Conservation (phyloP, 2,888 invertebrate species). For the Caenorhabditis sp. region DNA sequence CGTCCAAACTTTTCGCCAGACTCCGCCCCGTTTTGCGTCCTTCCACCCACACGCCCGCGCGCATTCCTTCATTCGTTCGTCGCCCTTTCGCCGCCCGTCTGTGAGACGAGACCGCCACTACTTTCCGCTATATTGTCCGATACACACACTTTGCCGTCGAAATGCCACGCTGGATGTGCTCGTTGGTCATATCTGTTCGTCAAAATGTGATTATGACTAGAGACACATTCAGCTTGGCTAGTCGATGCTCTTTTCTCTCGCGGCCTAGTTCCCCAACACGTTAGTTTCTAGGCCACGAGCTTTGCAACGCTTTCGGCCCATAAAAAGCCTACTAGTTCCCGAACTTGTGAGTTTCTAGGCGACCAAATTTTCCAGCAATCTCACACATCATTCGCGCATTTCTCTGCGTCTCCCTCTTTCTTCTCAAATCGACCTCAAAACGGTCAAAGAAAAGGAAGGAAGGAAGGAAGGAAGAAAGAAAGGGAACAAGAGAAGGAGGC, state of each 20-base stretch:
- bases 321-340: no score
- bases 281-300: no score
- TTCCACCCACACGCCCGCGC: constrained; percentile 18
- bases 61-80: no score
- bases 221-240: constrained; percentile 68
- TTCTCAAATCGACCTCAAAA: constrained; percentile 1
- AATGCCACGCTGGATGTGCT: constrained; percentile 61
- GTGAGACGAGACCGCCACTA: no score
- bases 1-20: neutral
- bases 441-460: constrained; percentile 22
- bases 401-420: no score
- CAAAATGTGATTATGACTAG: constrained; percentile 57
- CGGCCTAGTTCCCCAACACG: neutral
- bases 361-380: no score
- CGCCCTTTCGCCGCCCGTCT: no score
- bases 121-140: no score
- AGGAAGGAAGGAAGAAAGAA: constrained; percentile 12
- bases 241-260: constrained; percentile 4
- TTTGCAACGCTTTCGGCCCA: no score
- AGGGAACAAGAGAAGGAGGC: constrained; percentile 12
- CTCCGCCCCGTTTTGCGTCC: constrained; percentile 9
- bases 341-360: neutral
- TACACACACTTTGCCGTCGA: no score
- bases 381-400: no score
- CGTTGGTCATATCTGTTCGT: constrained; percentile 54